A percentile compares a stretch with the other conserved stretches of the same genome.
Conservation (phyloP, 2,113 vertebrate genomes). For the Redunca redunca region DNA sequence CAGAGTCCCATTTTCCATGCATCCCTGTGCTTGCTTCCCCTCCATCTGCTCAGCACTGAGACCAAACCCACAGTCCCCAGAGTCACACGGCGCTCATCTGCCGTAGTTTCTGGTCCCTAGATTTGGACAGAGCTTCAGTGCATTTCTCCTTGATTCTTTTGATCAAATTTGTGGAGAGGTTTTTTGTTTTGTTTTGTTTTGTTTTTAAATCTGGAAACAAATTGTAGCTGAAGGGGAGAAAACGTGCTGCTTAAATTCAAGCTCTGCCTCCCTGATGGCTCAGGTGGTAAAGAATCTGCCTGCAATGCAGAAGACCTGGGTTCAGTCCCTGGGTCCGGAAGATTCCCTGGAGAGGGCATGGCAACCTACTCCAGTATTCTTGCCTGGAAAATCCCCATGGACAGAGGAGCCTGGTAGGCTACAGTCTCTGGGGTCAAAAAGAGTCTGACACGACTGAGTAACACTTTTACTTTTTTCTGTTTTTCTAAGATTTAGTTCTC, state of each 20-base stretch:
- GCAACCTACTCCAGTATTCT: background rate
- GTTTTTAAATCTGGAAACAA: background rate
- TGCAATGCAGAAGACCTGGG: background rate
- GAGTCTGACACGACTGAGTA: background rate
- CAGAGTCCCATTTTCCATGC: rapidly evolving
- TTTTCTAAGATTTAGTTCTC: conserved; percentile 40
- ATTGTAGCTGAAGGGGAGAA: background rate
- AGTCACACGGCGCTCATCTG: rapidly evolving
- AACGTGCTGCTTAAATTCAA: conserved; percentile 16
- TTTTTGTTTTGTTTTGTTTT: background rate
- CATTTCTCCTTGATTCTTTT: background rate
- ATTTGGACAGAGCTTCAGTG: background rate
- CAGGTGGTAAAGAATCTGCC: background rate
- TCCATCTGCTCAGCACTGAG: background rate
- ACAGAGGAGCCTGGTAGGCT: background rate
- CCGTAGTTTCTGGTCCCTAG: background rate
- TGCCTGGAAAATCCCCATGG: background rate
- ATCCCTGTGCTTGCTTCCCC: no score
- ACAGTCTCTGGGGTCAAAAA: background rate
- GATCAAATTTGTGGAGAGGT: background rate
- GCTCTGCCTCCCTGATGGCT: background rate
- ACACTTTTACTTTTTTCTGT: background rate
- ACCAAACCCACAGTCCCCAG: background rate
- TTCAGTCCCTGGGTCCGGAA: background rate
- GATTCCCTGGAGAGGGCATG: background rate